Evolutionary conservation across 1,140 invertebrate species (phyloP), one percentile per base, ranked within the genome.

Genomic region (Papilio glaucus): DNA sequence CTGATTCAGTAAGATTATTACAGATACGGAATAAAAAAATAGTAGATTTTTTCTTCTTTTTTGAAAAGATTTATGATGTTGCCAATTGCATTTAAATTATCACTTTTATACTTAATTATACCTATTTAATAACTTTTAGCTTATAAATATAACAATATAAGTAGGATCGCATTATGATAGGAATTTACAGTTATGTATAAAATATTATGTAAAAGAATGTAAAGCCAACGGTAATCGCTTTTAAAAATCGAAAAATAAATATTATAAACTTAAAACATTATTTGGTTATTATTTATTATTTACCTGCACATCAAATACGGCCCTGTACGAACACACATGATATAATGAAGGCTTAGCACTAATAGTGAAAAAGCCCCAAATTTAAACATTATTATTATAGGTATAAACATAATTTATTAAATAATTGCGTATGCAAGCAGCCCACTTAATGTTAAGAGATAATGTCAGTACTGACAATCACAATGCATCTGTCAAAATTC

Each of bases 1-100:
- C 29, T 33, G 6, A 33, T 6, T 33, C 29, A 33, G 29, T 33
- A 33, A 21, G 18, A 5, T 18, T 15, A 45, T 4, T 15, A 7
- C n/a, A 0, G 4, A 18, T 6, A 49, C 0, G 15, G n/a, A n/a
- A n/a, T n/a, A 49, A 41, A 41, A 13, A 13, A 0, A n/a, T 49
- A 42, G 5, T 5, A 42, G 6, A 15, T 9, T 49, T 8, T 8
- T 9, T 18, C 4, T 21, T 49, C 42, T 49, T 49, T 6, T 49
- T 49, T 49, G 42, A 18, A 49, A 49, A 49, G 15, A 45, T 45
- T 45, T 49, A 49, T 45, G 15, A 45, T 45, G 15, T 15, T 49
- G 42, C 15, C 15, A 18, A 18, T 49, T 49, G 42, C 42, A 49
- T 49, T 49, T 49, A 49, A 49, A 49, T 49, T 33, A 33, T 33